Percentiles rank a stretch among this genome's conserved stretches.
phyloP scores from a whole-genome alignment of 2,797 vertebrate species.

The Sphenodon punctatus region DNA sequence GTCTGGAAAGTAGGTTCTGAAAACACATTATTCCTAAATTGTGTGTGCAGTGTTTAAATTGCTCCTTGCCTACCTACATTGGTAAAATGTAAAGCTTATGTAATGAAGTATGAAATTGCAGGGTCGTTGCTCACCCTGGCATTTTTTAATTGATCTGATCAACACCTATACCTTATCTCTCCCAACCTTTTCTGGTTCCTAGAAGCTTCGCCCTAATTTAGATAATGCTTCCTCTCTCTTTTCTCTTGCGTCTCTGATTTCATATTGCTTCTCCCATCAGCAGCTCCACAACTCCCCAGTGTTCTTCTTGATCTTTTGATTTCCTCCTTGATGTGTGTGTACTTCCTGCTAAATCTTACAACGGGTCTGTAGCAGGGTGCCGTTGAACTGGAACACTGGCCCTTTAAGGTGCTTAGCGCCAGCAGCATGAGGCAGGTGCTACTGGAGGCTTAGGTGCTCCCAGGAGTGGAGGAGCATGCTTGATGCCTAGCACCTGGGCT shows the following conservation, averaged over 20 bases:
- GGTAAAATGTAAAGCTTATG: conserved; percentile 1
- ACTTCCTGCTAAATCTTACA: neutral
- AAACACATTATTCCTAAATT: neutral
- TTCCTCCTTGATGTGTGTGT: neutral
- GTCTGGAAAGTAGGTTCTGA: neutral
- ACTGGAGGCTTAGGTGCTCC: too few species aligned
- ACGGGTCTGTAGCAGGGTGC: neutral
- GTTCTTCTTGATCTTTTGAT: neutral
- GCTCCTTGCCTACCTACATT: neutral
- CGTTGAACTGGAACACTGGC: too few species aligned
- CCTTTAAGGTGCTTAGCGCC: too few species aligned
- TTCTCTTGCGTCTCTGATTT: neutral
- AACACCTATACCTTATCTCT: neutral
- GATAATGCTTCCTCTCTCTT: neutral
- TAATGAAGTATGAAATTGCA: neutral
- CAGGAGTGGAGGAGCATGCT: too few species aligned
- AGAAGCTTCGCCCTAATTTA: too few species aligned
- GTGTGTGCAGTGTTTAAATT: neutral
- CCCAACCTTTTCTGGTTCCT: neutral
- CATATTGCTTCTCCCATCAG: neutral
- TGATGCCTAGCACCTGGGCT: too few species aligned
- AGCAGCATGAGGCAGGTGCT: too few species aligned
- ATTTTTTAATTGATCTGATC: neutral
- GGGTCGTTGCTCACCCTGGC: neutral
- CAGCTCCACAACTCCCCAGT: neutral